Evolutionary conservation across 2,888 invertebrate genomes (phyloP), one percentile per base, ranked within the genome.

Genomic region (Sarcophaga variegata): DNA sequence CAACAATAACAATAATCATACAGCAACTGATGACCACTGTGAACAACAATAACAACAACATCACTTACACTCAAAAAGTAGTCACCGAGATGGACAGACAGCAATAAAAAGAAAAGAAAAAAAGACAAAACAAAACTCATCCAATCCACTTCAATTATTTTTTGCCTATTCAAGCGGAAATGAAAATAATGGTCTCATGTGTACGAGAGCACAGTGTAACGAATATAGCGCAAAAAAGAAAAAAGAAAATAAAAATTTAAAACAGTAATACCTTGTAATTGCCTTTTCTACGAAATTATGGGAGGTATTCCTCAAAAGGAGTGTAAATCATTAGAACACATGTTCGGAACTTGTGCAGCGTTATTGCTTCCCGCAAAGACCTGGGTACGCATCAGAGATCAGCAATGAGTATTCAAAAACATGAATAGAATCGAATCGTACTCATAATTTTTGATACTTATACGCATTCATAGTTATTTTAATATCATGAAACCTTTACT

Each of bases 131-230:
- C 14, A 37, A 37, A 37, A 37, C 37, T 37, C 14, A 54, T 54
- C 17, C 47, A 37, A 54, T 14, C 54, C 70, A 66, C 71, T 76
- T 25, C 88, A 85, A 88, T 88, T 87, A 89, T 88, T 54, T 37
- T 54, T 90, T 89, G 89, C 89, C 88, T 86, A 90, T 90, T 90
- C 88, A 90, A 89, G 90, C 91, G 91, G 91, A 91, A 90, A 91
- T 78, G 90, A 88, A 89, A 90, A 91, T 91, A 91, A 91, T 91
- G 70, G 69, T 66, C 83, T 86, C 77, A 80, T 83, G 72, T 83
- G 67, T 66, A 20, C 71, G 66, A 64, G 49, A 37, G 27, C 62
- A 59, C 27, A 72, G 62, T 66, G 82, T 63, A 37, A 71, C 25
- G 54, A 54, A 17, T 54, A 54, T 1, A 54, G 17, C 14, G 37